Conservation (phyloP, 2,113 vertebrate species). For the Phylloscopus trochiloides region DNA sequence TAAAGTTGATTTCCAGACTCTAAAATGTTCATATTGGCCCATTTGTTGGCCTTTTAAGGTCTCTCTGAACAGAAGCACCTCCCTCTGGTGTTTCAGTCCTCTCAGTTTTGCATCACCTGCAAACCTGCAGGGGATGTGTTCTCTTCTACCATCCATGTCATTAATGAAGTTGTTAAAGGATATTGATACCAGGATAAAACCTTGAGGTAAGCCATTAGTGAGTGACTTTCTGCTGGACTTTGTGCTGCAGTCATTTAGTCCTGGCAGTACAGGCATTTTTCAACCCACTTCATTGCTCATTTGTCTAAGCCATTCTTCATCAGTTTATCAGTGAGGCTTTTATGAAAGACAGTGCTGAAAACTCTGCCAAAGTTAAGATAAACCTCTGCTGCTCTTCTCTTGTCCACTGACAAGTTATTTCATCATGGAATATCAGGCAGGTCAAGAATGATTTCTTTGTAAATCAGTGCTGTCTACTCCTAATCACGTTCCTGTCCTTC, state of each 20-base stretch:
- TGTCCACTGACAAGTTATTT: background rate
- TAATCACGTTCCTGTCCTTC: background rate
- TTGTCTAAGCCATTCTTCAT: background rate
- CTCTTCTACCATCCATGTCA: background rate
- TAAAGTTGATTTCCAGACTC: background rate
- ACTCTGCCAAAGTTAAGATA: background rate
- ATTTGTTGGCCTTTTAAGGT: background rate
- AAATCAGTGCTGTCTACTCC: background rate
- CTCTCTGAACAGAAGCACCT: background rate
- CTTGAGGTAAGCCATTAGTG: background rate
- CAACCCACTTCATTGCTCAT: background rate
- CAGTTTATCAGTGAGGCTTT: background rate
- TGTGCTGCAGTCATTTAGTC: background rate
- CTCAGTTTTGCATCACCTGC: background rate
- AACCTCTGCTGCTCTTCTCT: background rate
- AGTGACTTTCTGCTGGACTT: background rate
- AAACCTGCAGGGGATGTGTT: background rate
- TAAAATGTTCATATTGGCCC: background rate
- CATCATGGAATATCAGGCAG: background rate
- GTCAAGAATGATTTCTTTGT: background rate
- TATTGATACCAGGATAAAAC: background rate
- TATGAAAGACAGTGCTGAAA: background rate
- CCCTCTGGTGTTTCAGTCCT: background rate
- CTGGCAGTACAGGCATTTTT: background rate
- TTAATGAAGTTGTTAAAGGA: background rate